These are phyloP conservation scores for Glyphotaelius pellucidus DNA, from an alignment of 2,888 invertebrate genomes.

Conservation along the genomic window DNA sequence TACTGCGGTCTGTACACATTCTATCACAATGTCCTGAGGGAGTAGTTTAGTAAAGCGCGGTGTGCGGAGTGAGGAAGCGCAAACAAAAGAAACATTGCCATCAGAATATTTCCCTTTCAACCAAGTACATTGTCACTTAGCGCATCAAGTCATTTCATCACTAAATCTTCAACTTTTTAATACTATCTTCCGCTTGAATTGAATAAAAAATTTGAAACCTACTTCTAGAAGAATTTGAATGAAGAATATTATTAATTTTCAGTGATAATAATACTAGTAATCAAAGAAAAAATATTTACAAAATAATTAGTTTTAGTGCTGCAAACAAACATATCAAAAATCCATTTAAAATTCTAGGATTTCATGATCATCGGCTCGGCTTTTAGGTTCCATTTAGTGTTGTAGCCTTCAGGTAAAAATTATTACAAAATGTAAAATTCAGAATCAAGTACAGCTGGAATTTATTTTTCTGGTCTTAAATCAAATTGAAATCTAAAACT, in stretches of 20 bases:
- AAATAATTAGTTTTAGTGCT: neutral
- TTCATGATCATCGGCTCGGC: neutral
- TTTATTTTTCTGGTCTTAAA: neutral
- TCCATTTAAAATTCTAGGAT: neutral
- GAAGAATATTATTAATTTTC: neutral
- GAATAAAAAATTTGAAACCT: neutral
- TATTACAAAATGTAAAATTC: neutral
- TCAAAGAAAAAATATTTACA: neutral
- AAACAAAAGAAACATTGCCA: constrained; percentile 61
- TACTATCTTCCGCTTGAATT: neutral
- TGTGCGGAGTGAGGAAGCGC: constrained; percentile 60
- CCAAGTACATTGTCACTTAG: neutral
- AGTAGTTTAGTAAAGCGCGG: constrained; percentile 60
- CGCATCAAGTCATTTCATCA: neutral
- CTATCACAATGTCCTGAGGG: constrained; percentile 64
- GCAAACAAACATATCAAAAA: no score
- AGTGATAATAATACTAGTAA: neutral
- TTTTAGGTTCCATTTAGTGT: neutral
- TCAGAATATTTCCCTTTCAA: constrained; percentile 17
- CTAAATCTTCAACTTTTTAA: neutral
- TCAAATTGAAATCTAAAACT: neutral
- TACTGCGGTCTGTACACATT: constrained; percentile 63
- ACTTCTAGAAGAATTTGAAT: neutral
- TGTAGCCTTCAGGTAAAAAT: neutral
- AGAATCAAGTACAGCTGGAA: neutral